phyloP scores from a whole-genome alignment of 1,140 invertebrate species.

The Eriosoma lanigerum region DNA sequence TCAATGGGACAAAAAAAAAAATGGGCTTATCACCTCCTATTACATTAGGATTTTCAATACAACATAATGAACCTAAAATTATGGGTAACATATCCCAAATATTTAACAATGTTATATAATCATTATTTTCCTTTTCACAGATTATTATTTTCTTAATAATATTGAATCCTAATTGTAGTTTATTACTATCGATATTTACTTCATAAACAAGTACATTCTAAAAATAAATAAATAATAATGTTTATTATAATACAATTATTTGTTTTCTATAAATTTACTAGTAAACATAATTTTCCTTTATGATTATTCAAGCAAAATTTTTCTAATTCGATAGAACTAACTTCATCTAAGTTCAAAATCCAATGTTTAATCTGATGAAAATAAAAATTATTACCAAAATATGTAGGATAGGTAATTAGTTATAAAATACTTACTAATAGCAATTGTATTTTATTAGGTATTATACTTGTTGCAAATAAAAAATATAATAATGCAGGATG shows the following conservation, averaged over 20 bases:
- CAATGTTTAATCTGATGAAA: slow-evolving; percentile 22
- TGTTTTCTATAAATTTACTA: slow-evolving; percentile 14
- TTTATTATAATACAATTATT: neutral
- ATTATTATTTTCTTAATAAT: slow-evolving; percentile 25
- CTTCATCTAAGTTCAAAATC: slow-evolving; percentile 33
- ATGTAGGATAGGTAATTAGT: neutral
- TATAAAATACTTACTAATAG: neutral
- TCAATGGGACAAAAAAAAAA: neutral
- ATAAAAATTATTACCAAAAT: neutral
- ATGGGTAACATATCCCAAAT: slow-evolving; percentile 39
- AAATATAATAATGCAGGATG: slow-evolving; percentile 38
- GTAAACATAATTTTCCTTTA: slow-evolving; percentile 27
- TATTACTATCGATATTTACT: neutral
- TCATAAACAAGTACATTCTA: slow-evolving; percentile 33
- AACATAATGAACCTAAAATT: slow-evolving; percentile 36
- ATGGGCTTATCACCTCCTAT: slow-evolving; percentile 34
- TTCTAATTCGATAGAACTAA: slow-evolving; percentile 10
- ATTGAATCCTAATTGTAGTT: slow-evolving; percentile 5
- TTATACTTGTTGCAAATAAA: slow-evolving; percentile 36
- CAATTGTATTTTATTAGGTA: slow-evolving; percentile 11
- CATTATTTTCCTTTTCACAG: neutral
- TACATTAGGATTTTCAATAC: slow-evolving; percentile 1
- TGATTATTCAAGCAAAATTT: slow-evolving; percentile 33
- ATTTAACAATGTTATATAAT: slow-evolving; percentile 8
- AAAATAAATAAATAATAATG: neutral